A percentile compares a stretch with the other conserved stretches of the same genome.
Evolutionary conservation across 2,888 invertebrate species (phyloP).

Genomic region (Drosophila multiciliata): DNA sequence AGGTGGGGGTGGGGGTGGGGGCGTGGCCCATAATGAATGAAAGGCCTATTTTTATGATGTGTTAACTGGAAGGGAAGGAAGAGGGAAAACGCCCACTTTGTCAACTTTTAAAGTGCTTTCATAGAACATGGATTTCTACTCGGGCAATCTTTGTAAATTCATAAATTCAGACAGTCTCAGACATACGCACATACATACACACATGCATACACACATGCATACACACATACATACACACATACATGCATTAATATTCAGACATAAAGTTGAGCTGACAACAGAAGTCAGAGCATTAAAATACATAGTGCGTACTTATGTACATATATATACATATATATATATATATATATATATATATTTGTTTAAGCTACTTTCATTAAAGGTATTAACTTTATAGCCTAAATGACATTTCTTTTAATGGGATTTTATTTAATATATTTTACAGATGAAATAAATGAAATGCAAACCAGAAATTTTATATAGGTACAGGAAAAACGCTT

Average conservation of each 20-base stretch:
- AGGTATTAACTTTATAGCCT: too few species aligned
- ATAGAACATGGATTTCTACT: constrained; percentile 10
- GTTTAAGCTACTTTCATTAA: too few species aligned
- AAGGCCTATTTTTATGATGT: constrained; percentile 16
- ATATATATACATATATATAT: neutral
- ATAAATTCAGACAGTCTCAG: neutral
- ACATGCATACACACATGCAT: neutral
- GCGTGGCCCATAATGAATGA: constrained; percentile 51
- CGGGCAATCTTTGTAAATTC: constrained; percentile 1
- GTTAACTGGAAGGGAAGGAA: neutral
- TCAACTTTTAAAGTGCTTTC: constrained; percentile 33
- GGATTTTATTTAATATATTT: too few species aligned
- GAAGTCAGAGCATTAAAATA: neutral
- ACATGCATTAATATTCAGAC: too few species aligned
- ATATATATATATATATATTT: neutral
- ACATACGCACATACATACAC: neutral
- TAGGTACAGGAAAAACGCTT: neutral
- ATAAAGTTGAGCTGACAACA: neutral
- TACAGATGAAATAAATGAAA: too few species aligned
- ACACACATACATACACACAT: neutral
- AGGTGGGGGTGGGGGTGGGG: constrained; percentile 21
- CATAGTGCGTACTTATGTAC: neutral
- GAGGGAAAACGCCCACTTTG: constrained; percentile 34
- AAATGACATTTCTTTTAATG: too few species aligned
- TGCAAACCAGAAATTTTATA: neutral